Percentiles rank a stretch among this genome's conserved stretches.
Conservation (phyloP, 2,888 invertebrate genomes). For the Pocota personata region DNA sequence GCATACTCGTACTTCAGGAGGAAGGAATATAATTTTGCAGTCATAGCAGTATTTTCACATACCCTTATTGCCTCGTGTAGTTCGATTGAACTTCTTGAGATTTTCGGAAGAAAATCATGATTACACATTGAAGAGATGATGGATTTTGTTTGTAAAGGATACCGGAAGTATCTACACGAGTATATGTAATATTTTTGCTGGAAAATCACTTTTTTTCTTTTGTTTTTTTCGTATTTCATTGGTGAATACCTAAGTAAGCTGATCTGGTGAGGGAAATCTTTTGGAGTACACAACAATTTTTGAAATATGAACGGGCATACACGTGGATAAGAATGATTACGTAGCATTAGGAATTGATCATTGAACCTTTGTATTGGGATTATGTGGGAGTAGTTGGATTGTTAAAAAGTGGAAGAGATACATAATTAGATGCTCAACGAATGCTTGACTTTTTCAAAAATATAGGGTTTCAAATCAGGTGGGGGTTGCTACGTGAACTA, state of each 20-base stretch:
- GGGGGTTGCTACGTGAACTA: background rate
- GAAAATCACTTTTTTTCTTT: constrained; percentile 4
- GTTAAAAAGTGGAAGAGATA: background rate
- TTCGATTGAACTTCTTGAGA: background rate
- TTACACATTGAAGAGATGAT: background rate
- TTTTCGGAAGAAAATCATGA: constrained; percentile 3
- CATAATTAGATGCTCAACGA: background rate
- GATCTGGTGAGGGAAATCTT: background rate
- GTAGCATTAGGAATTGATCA: background rate
- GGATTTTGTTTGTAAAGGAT: constrained; percentile 2
- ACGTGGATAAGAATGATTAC: background rate
- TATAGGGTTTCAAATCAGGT: background rate
- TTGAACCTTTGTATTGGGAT: background rate
- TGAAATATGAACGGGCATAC: background rate
- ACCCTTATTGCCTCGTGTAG: background rate
- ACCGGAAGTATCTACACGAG: background rate
- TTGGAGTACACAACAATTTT: background rate
- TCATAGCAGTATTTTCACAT: background rate
- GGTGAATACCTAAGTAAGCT: background rate
- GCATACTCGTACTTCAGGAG: background rate
- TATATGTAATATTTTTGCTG: background rate
- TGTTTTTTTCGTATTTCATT: background rate
- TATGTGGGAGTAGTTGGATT: background rate
- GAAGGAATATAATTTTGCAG: background rate
- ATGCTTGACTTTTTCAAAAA: background rate